Conservation (phyloP, 2,113 vertebrate species). For the Lota lota region DNA sequence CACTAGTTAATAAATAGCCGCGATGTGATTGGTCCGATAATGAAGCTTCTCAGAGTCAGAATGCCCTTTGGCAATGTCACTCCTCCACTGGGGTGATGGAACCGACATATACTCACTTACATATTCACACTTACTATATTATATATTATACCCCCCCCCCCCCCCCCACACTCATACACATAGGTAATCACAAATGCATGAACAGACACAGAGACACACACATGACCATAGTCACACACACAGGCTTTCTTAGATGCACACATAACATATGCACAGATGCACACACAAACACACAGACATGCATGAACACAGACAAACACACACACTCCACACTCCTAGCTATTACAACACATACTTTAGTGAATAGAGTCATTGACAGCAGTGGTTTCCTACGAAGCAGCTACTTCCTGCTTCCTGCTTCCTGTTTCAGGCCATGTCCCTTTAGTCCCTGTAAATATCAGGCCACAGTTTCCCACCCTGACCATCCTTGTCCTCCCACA, state of each 20-base stretch:
- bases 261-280: background rate
- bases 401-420: background rate
- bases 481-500: constrained; percentile 70
- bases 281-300: too few relatives aligned
- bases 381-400: constrained; percentile 52
- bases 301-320: too few relatives aligned
- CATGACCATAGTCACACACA: background rate
- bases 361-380: constrained; percentile 19
- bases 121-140: background rate
- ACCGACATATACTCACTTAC: too few relatives aligned
- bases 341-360: constrained; percentile 18
- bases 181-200: too few relatives aligned
- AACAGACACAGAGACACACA: background rate
- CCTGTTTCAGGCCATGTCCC: background rate
- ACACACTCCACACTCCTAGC: constrained; percentile 4
- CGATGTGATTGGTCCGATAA: constrained; percentile 5
- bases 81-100: constrained; percentile 25
- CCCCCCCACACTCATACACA: background rate
- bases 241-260: constrained; percentile 25
- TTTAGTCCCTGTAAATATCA: background rate
- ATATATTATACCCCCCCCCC: background rate
- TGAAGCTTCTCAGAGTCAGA: background rate
- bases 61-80: constrained; percentile 39
- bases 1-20: constrained; percentile 22
- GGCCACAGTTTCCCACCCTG: constrained; percentile 13